phyloP scores from a whole-genome alignment of 2,888 invertebrate species.

The Amblyjoppa fuscipennis region DNA sequence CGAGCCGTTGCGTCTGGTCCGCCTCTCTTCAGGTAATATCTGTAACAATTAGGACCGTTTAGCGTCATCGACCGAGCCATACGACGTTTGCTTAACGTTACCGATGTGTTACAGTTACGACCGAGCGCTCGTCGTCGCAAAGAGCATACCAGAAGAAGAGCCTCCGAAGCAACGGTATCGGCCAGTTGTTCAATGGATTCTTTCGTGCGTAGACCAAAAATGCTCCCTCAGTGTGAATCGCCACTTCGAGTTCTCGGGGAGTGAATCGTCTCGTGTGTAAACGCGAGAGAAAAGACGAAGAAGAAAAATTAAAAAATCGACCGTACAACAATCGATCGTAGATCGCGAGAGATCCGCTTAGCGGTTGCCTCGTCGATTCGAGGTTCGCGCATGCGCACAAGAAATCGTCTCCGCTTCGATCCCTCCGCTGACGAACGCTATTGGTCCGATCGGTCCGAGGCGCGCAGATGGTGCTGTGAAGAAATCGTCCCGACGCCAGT shows the following conservation, averaged over 20 bases:
- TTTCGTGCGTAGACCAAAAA: slow-evolving; percentile 23
- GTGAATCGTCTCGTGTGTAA: neutral
- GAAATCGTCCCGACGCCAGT: neutral
- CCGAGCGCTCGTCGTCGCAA: neutral
- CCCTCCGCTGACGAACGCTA: neutral
- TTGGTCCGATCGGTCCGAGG: neutral
- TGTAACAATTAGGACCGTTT: slow-evolving; percentile 83
- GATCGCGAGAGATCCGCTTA: neutral
- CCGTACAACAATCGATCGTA: slow-evolving; percentile 8
- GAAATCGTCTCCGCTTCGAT: neutral
- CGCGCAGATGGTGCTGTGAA: slow-evolving; percentile 2
- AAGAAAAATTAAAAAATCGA: neutral
- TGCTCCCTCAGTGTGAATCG: neutral
- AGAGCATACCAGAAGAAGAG: slow-evolving; percentile 1
- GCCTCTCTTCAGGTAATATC: slow-evolving; percentile 71
- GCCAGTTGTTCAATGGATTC: slow-evolving; percentile 38
- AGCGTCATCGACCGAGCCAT: slow-evolving; percentile 69
- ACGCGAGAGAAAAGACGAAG: neutral
- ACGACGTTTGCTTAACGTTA: slow-evolving; percentile 82
- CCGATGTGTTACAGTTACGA: slow-evolving; percentile 83
- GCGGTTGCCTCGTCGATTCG: neutral
- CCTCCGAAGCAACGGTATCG: slow-evolving; percentile 1
- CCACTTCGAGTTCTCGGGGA: neutral
- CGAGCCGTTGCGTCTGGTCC: neutral
- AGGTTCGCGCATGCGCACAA: neutral